Conservation (phyloP, 2,888 invertebrate genomes). For the Dryococelus australis region DNA sequence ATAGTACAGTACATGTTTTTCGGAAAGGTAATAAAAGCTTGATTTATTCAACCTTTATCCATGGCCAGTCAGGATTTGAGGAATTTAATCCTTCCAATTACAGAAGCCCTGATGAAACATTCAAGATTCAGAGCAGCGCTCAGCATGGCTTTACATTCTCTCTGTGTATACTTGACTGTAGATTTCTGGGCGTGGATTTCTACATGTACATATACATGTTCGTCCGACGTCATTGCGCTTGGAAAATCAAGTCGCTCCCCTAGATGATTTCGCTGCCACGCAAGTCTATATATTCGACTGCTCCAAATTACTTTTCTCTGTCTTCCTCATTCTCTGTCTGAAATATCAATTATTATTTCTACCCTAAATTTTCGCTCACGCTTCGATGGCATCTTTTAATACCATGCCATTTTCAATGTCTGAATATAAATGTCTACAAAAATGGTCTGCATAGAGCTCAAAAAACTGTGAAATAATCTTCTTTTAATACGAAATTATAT, state of each 20-base stretch:
- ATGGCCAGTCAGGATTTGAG: conserved; percentile 33
- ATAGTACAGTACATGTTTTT: conserved; percentile 17
- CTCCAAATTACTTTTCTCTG: background rate
- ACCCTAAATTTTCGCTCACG: background rate
- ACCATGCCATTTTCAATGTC: no score
- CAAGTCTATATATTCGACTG: conserved; percentile 8
- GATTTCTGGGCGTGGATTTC: background rate
- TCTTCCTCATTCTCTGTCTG: background rate
- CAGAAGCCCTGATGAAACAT: conserved; percentile 42
- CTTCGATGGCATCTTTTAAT: background rate
- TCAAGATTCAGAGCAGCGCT: conserved; percentile 38
- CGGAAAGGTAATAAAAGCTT: conserved; percentile 8
- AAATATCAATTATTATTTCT: background rate
- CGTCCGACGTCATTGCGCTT: background rate
- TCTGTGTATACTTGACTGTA: conserved; percentile 18
- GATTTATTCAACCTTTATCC: conserved; percentile 18
- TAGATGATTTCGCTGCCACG: background rate
- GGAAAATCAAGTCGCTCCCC: background rate
- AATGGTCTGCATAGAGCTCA: no score
- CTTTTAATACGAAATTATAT: no score
- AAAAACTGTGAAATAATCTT: no score
- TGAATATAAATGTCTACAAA: no score
- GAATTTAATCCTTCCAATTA: conserved; percentile 43
- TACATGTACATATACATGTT: background rate
- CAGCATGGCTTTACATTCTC: conserved; percentile 27